A percentile compares a stretch with the other conserved stretches of the same genome.
Conservation (phyloP, 2,888 invertebrate genomes). For the Calameuta filiformis region DNA sequence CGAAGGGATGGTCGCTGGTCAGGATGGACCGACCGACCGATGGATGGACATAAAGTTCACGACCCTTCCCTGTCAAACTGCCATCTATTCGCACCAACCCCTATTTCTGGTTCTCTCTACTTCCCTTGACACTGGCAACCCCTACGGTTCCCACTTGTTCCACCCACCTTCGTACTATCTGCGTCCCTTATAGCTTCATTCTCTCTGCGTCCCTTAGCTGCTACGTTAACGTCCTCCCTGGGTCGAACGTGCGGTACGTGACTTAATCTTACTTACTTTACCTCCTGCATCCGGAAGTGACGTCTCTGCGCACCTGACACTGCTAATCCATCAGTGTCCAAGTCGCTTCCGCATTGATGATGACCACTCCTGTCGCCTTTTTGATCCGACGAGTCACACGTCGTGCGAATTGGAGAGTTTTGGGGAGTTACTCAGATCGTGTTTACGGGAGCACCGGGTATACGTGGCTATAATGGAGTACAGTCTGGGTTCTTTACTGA, state of each 20-base stretch:
- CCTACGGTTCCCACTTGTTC: neutral
- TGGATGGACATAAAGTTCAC: conserved; percentile 12
- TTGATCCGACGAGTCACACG: neutral
- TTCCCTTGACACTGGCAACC: neutral
- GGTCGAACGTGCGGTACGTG: conserved; percentile 14
- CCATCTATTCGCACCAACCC: neutral
- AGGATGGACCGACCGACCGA: neutral
- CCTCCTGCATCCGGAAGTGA: neutral
- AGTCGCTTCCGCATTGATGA: neutral
- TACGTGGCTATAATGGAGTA: neutral
- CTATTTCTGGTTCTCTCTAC: neutral
- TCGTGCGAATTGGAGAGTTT: neutral
- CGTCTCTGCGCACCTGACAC: conserved; percentile 15
- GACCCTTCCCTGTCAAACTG: conserved; percentile 1
- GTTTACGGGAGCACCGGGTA: neutral
- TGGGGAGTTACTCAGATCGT: neutral
- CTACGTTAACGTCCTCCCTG: neutral
- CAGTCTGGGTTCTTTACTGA: neutral
- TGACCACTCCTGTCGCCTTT: neutral
- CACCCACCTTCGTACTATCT: conserved; percentile 9
- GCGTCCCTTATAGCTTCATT: neutral
- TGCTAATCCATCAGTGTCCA: conserved; percentile 19
- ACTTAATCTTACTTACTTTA: conserved; percentile 18
- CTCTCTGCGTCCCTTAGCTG: neutral
- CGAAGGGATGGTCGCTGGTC: conserved; percentile 12